Evolutionary conservation across 2,888 invertebrate species (phyloP), one percentile per base, ranked within the genome.

Genomic region (Calameuta filiformis): DNA sequence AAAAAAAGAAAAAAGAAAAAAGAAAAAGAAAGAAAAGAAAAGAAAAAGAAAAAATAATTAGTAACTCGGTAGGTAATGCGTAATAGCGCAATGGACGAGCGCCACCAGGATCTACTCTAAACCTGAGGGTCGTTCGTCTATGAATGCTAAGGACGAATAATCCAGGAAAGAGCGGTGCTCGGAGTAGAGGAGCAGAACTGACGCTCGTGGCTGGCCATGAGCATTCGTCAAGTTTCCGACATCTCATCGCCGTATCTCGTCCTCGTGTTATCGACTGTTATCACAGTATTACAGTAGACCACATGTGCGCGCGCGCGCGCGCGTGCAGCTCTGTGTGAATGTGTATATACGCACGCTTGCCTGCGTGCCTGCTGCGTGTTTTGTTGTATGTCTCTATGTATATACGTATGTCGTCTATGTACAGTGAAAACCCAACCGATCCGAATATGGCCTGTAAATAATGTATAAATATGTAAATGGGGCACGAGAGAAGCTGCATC

Each of bases 381-480:
- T 15, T 40, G 6, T 23, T 31, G 68, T 35, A 34, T 68, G 69
- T n/a, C 69, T 37, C 73, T 73, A 74, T 75, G 23, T 78, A 69
- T 71, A 79, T 40, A 37, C 37, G 56, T 73, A 35, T 69, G 31
- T 71, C 35, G 1, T 35, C 35, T 23, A 73, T 76, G 68, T n/a
- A 33, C 56, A 40, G 75, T 31, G 68, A 40, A 23, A 56, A 56
- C 23, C 40, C 40, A 56, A 56, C 40, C 23, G 40, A 56, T 56
- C 40, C 23, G 40, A 23, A 56, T 56, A 56, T 23, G 23, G 15
- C 79, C 75, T 80, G 81, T 76, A 79, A 79, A 81, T 79, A 81
- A 76, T 81, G 81, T 81, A 79, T 79, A 56, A 56, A 56, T 56
- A 56, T 23, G 40, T 56, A 56, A 56, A 56, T 56, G 33, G 31